A percentile compares a stretch with the other conserved stretches of the same genome.
Evolutionary conservation across 53 echinoderm and acorn worm species (phyloP).

Genomic region (Holothuria leucospilota): DNA sequence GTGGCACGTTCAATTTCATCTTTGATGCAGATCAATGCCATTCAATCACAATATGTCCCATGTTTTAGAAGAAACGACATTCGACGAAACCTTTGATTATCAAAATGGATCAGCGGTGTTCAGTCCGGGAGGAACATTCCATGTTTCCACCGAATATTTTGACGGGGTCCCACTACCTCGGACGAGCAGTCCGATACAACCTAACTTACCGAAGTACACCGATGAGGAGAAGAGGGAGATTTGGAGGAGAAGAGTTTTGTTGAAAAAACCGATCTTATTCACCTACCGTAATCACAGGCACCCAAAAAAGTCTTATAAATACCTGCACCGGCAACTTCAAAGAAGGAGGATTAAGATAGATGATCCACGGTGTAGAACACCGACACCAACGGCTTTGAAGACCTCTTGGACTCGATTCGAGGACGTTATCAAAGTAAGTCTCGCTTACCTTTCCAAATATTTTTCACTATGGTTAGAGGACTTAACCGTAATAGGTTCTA

Average conservation of each 20-base stretch:
- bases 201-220: background rate
- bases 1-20: too few species aligned
- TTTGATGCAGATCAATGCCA: too few species aligned
- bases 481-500: too few species aligned
- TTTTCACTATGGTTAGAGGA: too few species aligned
- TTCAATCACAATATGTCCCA: too few species aligned
- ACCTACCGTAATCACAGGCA: background rate
- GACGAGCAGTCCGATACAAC: constrained; percentile 15
- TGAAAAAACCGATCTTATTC: constrained; percentile 31
- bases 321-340: background rate
- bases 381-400: constrained; percentile 14
- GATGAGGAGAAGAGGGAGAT: constrained; percentile 28
- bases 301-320: constrained; percentile 11
- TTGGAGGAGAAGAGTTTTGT: constrained; percentile 18
- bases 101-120: background rate
- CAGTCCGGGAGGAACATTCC: constrained; percentile 15
- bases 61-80: too few species aligned
- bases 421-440: constrained; percentile 8
- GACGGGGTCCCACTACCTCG: background rate
- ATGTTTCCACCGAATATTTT: background rate
- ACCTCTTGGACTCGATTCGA: constrained; percentile 20
- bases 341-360: background rate
- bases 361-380: constrained; percentile 28
- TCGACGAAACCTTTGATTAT: constrained; percentile 27
- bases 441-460: background rate